Evolutionary conservation across 2,797 vertebrate species (phyloP).

Genomic region (Merluccius polli): DNA sequence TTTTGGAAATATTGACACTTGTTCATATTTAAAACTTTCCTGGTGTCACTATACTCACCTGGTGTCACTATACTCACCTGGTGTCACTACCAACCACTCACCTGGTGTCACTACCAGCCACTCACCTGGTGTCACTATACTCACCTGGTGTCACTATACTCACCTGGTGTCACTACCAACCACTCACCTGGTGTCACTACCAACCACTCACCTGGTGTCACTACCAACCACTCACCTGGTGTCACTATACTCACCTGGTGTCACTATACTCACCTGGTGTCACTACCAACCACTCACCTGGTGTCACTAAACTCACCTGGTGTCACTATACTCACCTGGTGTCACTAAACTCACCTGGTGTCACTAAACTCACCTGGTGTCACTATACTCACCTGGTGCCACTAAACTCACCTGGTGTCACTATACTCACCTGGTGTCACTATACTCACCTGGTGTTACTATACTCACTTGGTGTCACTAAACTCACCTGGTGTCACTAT

Average conservation of each 20-base stretch:
- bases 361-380: background rate
- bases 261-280: background rate
- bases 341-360: too few relatives aligned
- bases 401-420: background rate
- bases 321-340: too few relatives aligned
- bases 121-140: background rate
- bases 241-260: too few relatives aligned
- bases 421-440: background rate
- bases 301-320: too few relatives aligned
- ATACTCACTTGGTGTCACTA: background rate
- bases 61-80: too few relatives aligned
- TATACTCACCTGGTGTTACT: background rate
- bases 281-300: background rate
- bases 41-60: too few relatives aligned
- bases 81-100: too few relatives aligned
- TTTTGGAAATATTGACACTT: background rate
- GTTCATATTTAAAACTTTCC: background rate
- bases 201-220: too few relatives aligned
- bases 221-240: background rate
- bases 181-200: background rate
- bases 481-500: too few relatives aligned
- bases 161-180: background rate
- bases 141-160: too few relatives aligned
- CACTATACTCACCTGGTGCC: background rate
- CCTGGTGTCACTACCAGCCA: background rate